Evolutionary conservation across 2,888 invertebrate genomes (phyloP), one percentile per base, ranked within the genome.

Genomic region (Rugalucina vietnamica): DNA sequence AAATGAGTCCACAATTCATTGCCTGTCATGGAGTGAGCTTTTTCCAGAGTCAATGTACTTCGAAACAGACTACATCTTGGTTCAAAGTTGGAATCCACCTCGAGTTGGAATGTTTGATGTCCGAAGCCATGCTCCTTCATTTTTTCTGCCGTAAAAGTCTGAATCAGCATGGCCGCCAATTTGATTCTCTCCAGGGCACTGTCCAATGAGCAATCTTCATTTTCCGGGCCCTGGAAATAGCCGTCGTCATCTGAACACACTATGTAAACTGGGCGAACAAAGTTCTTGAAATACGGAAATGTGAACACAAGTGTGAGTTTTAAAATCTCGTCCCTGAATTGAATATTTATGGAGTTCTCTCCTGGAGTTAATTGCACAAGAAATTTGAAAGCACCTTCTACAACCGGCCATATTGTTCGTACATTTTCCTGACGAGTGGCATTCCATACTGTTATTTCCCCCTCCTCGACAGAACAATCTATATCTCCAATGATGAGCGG

Each of bases 91-190:
- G 96, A 96, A 88, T 94, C 93, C n/a, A 96, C 96, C 93, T 97
- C 97, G 34, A 98, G 94, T 90, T 97, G 96, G 95, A 99, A 99
- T 0, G 98, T 97, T 95, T 97, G 97, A 85, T 97, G 95, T 0
- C 96, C 97, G 78, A 97, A 96, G 18, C 97, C 97, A 89, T 97
- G 96, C 94, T 98, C 97, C 88, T 96, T 96, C 34, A 99, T 95
- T 94, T 98, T 98, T 95, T 98, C 98, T 0, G 98, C 98, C 86
- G 97, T 97, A 89, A 98, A 95, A 82, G 97, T 96, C 95, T 99
- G 99, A 84, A 98, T 96, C 75, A 99, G 95, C 92, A 97, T 96
- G 18, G 97, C 96, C 71, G 97, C 93, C 8, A 98, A 95, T 78
- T 96, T 96, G 91, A 99, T 97, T 91, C 97, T 96, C 49, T 96